Evolutionary conservation across 2,888 invertebrate genomes (phyloP).

Genomic region (Rhorus exstirpatorius): DNA sequence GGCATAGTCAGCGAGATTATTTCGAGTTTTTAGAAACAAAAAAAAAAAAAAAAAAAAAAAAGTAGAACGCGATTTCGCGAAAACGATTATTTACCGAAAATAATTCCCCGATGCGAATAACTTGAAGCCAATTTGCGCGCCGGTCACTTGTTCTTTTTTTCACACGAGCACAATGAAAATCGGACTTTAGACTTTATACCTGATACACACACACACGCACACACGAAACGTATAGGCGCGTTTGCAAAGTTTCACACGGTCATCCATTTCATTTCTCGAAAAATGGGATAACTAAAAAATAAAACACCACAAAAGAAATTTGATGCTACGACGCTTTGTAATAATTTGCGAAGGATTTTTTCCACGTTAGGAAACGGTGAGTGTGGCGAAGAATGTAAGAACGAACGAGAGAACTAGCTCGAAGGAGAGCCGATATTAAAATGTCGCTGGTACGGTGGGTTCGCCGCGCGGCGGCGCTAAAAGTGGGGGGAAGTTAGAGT

Average conservation of each 20-base stretch:
- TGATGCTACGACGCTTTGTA: too few species aligned
- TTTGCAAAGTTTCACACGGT: background rate
- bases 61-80: too few species aligned
- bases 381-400: too few species aligned
- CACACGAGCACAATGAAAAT: conserved; percentile 25
- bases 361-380: too few species aligned
- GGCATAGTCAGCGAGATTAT: too few species aligned
- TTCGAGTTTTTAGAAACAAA: too few species aligned
- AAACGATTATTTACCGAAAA: too few species aligned
- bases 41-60: too few species aligned
- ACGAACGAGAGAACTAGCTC: too few species aligned
- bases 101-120: too few species aligned
- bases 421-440: background rate
- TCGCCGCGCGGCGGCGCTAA: background rate
- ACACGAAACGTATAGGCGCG: background rate
- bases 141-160: conserved; percentile 52
- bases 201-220: conserved; percentile 9
- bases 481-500: conserved; percentile 3
- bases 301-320: background rate
- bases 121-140: too few species aligned
- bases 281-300: background rate
- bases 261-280: background rate
- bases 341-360: too few species aligned
- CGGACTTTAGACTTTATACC: conserved; percentile 65
- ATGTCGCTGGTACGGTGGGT: conserved; percentile 4